Percentiles rank a stretch among this genome's conserved stretches.
Evolutionary conservation across 2,797 vertebrate species (phyloP).

Genomic region (Pempheris klunzingeri): DNA sequence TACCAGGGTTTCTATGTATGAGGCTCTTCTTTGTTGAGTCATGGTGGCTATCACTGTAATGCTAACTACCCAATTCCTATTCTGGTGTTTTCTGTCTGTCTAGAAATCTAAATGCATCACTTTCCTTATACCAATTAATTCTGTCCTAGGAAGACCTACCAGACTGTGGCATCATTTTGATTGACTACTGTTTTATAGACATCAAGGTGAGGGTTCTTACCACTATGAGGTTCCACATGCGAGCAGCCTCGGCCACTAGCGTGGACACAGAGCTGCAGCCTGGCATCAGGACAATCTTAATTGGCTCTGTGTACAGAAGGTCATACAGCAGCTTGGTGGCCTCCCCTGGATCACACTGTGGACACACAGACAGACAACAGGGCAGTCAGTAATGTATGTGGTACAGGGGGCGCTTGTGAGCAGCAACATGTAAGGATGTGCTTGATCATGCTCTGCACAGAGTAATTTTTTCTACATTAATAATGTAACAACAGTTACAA

Average conservation of each 20-base stretch:
- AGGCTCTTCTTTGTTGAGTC: background rate
- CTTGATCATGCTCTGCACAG: too few relatives aligned
- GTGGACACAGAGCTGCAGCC: slow-evolving; percentile 94
- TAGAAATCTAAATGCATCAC: background rate
- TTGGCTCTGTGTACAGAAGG: slow-evolving; percentile 92
- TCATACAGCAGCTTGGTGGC: slow-evolving; percentile 92
- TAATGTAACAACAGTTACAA: too few relatives aligned
- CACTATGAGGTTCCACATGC: slow-evolving; percentile 95
- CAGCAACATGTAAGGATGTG: too few relatives aligned
- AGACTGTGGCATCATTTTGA: background rate
- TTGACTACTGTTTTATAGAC: background rate
- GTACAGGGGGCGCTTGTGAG: too few relatives aligned
- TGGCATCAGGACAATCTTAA: slow-evolving; percentile 93
- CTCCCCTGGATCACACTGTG: slow-evolving; percentile 84
- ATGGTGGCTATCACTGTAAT: slow-evolving; percentile 3
- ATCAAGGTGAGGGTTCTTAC: slow-evolving; percentile 59
- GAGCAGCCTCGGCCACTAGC: slow-evolving; percentile 90
- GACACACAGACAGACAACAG: background rate
- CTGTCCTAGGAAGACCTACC: background rate
- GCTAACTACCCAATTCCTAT: too few relatives aligned
- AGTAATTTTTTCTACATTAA: too few relatives aligned
- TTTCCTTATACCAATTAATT: background rate
- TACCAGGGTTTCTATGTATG: background rate
- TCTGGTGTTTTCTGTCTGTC: background rate
- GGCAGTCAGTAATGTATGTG: background rate